Conservation (phyloP, 2,888 invertebrate genomes). For the Hydroisotoma schaefferi region DNA sequence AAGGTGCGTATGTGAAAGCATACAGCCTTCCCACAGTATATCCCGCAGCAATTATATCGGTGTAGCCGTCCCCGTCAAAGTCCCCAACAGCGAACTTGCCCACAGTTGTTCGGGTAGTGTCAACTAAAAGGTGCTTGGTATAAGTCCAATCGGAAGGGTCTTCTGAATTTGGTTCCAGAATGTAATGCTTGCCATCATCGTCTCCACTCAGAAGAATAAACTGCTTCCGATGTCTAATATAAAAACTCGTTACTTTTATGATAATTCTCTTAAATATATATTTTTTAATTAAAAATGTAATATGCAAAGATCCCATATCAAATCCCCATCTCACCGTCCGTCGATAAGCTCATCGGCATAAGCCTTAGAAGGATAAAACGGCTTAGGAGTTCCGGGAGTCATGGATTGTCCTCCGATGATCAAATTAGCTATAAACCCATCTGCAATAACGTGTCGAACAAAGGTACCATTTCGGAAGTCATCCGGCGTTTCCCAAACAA, state of each 20-base stretch:
- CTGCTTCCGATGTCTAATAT: conserved; percentile 45
- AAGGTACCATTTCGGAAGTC: conserved; percentile 44
- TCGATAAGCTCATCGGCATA: conserved; percentile 44
- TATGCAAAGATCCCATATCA: too few species aligned
- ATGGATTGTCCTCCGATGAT: conserved; percentile 48
- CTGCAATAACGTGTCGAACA: conserved; percentile 44
- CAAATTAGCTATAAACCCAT: conserved; percentile 47
- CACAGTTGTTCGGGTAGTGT: conserved; percentile 47
- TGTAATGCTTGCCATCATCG: conserved; percentile 50
- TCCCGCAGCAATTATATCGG: conserved; percentile 48
- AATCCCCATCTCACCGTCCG: too few species aligned
- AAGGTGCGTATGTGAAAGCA: conserved; percentile 49
- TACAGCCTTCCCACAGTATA: conserved; percentile 45
- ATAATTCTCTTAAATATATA: too few species aligned
- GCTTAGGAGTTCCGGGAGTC: conserved; percentile 49
- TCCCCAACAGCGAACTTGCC: conserved; percentile 48
- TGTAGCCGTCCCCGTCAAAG: conserved; percentile 50
- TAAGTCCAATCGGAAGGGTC: conserved; percentile 48
- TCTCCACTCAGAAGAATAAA: conserved; percentile 50
- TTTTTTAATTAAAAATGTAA: too few species aligned
- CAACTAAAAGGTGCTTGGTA: conserved; percentile 46
- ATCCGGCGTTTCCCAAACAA: conserved; percentile 47
- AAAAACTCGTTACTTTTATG: too few species aligned
- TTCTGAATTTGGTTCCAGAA: conserved; percentile 48
- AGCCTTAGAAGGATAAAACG: conserved; percentile 48